phyloP scores from a whole-genome alignment of 2,113 vertebrate genomes.

The Scomber colias region DNA sequence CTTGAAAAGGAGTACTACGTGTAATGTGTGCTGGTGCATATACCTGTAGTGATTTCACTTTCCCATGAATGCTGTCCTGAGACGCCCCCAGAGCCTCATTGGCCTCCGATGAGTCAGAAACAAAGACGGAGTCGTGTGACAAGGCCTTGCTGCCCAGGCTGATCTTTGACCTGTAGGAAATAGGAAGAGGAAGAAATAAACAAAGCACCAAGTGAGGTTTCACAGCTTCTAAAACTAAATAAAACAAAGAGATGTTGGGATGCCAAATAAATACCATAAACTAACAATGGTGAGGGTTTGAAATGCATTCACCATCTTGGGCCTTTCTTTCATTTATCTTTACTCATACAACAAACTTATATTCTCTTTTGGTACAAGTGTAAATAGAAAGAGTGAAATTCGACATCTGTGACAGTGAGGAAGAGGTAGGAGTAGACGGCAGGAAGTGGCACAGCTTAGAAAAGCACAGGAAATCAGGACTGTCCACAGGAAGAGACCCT shows the following conservation, averaged over 20 bases:
- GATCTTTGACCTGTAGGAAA: conserved; percentile 85
- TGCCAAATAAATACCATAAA: not conserved
- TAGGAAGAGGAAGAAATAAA: conserved; percentile 52
- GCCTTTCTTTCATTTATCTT: not conserved
- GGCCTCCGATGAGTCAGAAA: conserved; percentile 83
- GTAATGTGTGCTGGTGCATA: not conserved
- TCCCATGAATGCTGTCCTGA: conserved; percentile 88
- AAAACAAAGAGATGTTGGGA: not conserved
- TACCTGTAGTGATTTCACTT: conserved; percentile 92
- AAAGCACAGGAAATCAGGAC: conserved; percentile 62
- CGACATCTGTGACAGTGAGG: conserved; percentile 29
- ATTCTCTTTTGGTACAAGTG: no score
- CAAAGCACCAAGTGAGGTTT: conserved; percentile 20
- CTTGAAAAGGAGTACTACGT: not conserved
- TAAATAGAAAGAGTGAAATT: not conserved
- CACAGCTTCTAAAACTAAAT: conserved; percentile 6
- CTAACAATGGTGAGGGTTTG: not conserved
- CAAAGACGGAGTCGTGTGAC: conserved; percentile 93
- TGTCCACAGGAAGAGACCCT: conserved; percentile 59
- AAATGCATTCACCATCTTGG: not conserved
- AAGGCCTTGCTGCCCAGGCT: conserved; percentile 89
- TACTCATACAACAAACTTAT: not conserved
- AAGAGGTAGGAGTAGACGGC: conserved; percentile 24
- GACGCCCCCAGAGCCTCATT: conserved; percentile 76
- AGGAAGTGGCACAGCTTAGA: conserved; percentile 56